phyloP scores from a whole-genome alignment of 2,797 vertebrate species.

The Falco rusticolus region DNA sequence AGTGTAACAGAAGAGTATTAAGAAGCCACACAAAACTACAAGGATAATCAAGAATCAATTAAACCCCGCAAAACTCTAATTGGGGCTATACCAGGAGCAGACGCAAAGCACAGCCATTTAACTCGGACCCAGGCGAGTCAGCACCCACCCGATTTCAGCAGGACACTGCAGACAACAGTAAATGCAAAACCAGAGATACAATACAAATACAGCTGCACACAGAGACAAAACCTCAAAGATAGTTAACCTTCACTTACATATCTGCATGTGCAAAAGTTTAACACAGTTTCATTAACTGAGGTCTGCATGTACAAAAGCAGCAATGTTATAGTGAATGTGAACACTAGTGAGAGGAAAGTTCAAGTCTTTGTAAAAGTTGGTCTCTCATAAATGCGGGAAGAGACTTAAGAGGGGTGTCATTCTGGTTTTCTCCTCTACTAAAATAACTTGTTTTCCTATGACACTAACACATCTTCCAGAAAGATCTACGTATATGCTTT shows the following conservation, averaged over 20 bases:
- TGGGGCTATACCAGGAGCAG: fast-evolving
- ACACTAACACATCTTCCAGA: background rate
- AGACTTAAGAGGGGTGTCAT: background rate
- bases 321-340: fast-evolving
- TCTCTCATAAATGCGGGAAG: background rate
- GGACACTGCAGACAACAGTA: background rate
- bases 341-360: background rate
- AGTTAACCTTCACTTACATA: background rate
- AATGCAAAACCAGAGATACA: background rate
- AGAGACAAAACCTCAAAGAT: background rate
- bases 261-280: background rate
- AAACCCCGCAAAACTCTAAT: background rate
- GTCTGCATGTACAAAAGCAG: background rate
- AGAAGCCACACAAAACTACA: background rate
- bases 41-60: background rate
- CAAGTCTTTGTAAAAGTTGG: background rate
- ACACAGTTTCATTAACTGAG: background rate
- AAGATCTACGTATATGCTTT: background rate
- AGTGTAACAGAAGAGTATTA: background rate
- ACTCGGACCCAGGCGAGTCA: background rate
- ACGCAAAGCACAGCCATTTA: background rate
- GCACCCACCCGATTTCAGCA: background rate
- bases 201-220: background rate
- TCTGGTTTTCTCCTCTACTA: background rate
- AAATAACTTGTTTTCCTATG: constrained; percentile 10